Conservation (phyloP, 2,113 vertebrate species). For the Uropsilus gracilis region DNA sequence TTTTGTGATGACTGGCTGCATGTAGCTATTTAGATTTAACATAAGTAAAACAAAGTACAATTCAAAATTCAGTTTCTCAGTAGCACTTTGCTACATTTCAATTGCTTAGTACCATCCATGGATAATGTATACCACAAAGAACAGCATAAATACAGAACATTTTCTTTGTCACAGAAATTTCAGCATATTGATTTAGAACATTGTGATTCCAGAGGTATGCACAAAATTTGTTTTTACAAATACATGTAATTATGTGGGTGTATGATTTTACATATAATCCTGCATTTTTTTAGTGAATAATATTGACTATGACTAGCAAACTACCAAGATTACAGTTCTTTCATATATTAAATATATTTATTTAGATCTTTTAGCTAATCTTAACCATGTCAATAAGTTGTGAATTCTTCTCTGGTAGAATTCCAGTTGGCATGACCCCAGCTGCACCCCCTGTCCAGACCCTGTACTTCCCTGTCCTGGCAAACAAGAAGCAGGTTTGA, state of each 20-base stretch:
- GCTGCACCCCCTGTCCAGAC: neutral
- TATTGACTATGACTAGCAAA: neutral
- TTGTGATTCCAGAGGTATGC: neutral
- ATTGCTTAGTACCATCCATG: neutral
- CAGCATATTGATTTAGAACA: neutral
- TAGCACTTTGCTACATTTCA: neutral
- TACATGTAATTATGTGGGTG: neutral
- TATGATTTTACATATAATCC: neutral
- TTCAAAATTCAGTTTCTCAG: slow-evolving; percentile 17
- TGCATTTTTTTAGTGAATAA: neutral
- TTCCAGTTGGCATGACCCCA: neutral
- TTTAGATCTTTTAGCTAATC: neutral
- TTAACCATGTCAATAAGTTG: neutral
- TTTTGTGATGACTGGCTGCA: neutral
- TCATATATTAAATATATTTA: neutral
- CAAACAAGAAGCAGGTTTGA: neutral
- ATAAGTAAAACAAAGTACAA: slow-evolving; percentile 33
- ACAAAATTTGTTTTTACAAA: slow-evolving; percentile 13
- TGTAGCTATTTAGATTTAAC: slow-evolving; percentile 29
- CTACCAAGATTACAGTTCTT: slow-evolving; percentile 12
- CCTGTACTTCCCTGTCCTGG: neutral
- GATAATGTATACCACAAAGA: neutral
- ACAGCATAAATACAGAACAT: neutral
- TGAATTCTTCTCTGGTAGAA: neutral
- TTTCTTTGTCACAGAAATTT: slow-evolving; percentile 28